Conservation (phyloP, 1,140 invertebrate genomes). For the Brachionus koreanus region DNA sequence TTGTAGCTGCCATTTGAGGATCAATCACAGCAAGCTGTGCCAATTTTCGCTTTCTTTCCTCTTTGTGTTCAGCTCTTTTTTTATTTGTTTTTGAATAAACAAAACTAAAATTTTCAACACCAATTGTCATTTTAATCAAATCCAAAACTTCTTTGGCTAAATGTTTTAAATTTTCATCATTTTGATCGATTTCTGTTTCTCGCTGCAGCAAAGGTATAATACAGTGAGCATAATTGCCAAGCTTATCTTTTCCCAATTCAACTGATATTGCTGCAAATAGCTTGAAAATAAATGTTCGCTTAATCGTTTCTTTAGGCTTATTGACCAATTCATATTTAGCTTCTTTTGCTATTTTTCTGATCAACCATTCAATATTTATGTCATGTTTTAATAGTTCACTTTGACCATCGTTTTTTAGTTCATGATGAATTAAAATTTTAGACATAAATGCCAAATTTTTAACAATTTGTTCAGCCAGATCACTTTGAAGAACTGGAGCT, state of each 20-base stretch:
- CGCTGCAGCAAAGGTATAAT: slow-evolving; percentile 67
- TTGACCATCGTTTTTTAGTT: slow-evolving; percentile 47
- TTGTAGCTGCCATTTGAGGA: slow-evolving; percentile 71
- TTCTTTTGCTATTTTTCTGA: slow-evolving; percentile 60
- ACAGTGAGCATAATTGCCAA: slow-evolving; percentile 61
- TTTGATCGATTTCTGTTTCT: slow-evolving; percentile 58
- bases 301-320: slow-evolving; percentile 57
- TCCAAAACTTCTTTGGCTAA: slow-evolving; percentile 67
- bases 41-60: slow-evolving; percentile 66
- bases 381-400: slow-evolving; percentile 46
- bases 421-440: slow-evolving; percentile 63
- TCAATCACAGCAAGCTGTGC: slow-evolving; percentile 66
- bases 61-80: slow-evolving; percentile 64
- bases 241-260: slow-evolving; percentile 61
- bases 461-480: slow-evolving; percentile 58
- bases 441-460: slow-evolving; percentile 71
- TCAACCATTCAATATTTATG: slow-evolving; percentile 53
- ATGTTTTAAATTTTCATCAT: slow-evolving; percentile 53
- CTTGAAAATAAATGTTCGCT: slow-evolving; percentile 68
- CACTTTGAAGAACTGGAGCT: slow-evolving; percentile 57
- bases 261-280: slow-evolving; percentile 68
- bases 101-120: slow-evolving; percentile 65
- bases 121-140: slow-evolving; percentile 67
- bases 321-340: slow-evolving; percentile 69
- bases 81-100: slow-evolving; percentile 63